A percentile compares a stretch with the other conserved stretches of the same genome.
These are phyloP conservation scores for Stegastes partitus DNA, from an alignment of 2,113 vertebrate species.

Conservation along the genomic window DNA sequence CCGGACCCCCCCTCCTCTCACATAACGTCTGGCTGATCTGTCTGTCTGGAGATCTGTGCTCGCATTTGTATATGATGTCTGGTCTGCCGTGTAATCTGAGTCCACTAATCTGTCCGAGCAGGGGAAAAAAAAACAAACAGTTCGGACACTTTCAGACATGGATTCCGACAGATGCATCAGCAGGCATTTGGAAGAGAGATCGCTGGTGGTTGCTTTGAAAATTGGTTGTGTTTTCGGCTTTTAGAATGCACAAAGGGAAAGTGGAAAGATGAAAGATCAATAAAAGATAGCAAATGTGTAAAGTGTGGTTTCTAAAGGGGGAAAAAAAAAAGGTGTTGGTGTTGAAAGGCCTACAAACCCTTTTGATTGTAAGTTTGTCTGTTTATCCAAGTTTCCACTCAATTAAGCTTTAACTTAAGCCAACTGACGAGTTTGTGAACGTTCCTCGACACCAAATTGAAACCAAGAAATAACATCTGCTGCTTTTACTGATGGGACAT, in stretches of 20 bases:
- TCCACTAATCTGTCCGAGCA: conserved; percentile 62
- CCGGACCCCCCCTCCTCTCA: not conserved
- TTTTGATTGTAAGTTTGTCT: too few relatives aligned
- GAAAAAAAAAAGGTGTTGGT: not conserved
- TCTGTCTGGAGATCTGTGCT: conserved; percentile 46
- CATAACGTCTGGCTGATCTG: conserved; percentile 60
- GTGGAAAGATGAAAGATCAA: conserved; percentile 17
- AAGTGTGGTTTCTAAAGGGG: not conserved
- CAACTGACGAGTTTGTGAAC: not conserved
- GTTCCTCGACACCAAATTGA: not conserved
- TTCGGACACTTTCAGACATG: conserved; percentile 44
- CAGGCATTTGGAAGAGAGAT: conserved; percentile 18
- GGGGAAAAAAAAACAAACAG: conserved; percentile 4
- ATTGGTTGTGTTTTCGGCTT: conserved; percentile 25
- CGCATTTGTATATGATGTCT: conserved; percentile 43
- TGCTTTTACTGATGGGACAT: not conserved
- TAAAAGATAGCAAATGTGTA: conserved; percentile 15
- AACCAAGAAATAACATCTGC: not conserved
- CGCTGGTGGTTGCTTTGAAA: conserved; percentile 4
- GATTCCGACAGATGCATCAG: conserved; percentile 49
- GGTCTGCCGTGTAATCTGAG: conserved; percentile 68
- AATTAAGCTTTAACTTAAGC: too few relatives aligned
- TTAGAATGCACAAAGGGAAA: not conserved
- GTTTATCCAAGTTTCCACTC: too few relatives aligned
- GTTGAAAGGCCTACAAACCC: too few relatives aligned